Percentiles rank a stretch among this genome's conserved stretches.
Evolutionary conservation across 2,797 vertebrate species (phyloP).

Genomic region (Corythornis leucogaster): DNA sequence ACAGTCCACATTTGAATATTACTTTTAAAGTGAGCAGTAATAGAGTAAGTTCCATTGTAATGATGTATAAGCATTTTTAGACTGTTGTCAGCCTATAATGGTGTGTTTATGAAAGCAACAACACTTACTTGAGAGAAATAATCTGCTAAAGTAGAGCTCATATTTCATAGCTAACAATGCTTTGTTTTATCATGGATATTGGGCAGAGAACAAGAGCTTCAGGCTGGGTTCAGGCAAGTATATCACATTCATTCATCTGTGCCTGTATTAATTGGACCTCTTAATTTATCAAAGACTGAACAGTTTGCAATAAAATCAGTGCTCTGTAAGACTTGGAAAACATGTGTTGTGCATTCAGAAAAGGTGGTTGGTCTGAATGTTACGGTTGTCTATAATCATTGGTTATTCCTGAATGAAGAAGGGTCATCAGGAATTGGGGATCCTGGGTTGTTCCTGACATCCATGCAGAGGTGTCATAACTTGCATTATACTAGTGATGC

Average conservation of each 20-base stretch:
- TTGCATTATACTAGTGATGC: accelerated
- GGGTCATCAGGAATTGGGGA: not conserved
- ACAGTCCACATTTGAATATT: not conserved
- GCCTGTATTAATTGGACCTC: not conserved
- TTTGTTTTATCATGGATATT: not conserved
- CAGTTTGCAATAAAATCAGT: not conserved
- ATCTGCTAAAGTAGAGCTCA: not conserved
- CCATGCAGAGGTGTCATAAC: not conserved
- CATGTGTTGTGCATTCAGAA: accelerated
- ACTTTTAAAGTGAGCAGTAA: not conserved
- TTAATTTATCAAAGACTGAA: not conserved
- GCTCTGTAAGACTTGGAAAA: not conserved
- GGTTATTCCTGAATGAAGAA: not conserved
- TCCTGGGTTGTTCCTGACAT: not conserved
- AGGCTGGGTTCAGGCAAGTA: not conserved
- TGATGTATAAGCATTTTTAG: not conserved
- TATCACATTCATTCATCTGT: not conserved
- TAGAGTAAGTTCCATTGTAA: not conserved
- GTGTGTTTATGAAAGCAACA: not conserved
- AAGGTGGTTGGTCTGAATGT: not conserved
- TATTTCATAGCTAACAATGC: not conserved
- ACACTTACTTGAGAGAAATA: not conserved
- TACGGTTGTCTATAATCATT: not conserved
- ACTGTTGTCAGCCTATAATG: not conserved
- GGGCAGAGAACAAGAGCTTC: not conserved